Percentiles rank a stretch among this genome's conserved stretches.
Evolutionary conservation across 2,113 vertebrate species (phyloP).

Genomic region (Menidia beryllina): DNA sequence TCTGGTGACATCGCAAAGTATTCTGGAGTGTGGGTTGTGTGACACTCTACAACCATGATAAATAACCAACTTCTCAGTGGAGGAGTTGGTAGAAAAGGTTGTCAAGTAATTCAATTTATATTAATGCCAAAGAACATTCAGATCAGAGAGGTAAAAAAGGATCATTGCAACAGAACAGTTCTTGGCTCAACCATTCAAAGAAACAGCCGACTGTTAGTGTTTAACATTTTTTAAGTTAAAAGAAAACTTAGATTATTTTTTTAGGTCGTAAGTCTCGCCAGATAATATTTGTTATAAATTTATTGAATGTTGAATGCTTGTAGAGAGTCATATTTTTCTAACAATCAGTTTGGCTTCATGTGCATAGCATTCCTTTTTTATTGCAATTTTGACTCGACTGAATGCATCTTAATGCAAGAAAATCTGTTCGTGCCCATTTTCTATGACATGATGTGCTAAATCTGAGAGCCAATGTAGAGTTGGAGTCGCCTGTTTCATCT

Average conservation of each 20-base stretch:
- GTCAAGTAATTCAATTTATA: slow-evolving; percentile 49
- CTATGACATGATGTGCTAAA: slow-evolving; percentile 16
- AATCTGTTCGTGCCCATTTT: neutral
- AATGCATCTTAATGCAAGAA: neutral
- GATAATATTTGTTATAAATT: slow-evolving; percentile 40
- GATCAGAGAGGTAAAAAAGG: slow-evolving; percentile 2
- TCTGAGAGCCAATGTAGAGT: slow-evolving; percentile 41
- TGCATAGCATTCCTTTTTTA: slow-evolving; percentile 16
- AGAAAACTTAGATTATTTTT: slow-evolving; percentile 46
- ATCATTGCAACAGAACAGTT: slow-evolving; percentile 4
- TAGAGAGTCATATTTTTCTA: slow-evolving; percentile 45
- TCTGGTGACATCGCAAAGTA: slow-evolving; percentile 1
- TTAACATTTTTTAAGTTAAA: slow-evolving; percentile 36
- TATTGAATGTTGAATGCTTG: slow-evolving; percentile 47
- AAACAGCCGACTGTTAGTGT: slow-evolving; percentile 17
- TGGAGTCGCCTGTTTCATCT: neutral
- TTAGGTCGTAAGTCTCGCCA: slow-evolving; percentile 44
- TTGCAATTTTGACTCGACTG: slow-evolving; percentile 17
- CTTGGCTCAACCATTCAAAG: slow-evolving; percentile 8
- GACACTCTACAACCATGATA: slow-evolving; percentile 45
- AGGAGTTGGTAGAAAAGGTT: slow-evolving; percentile 50
- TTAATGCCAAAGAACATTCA: slow-evolving; percentile 41
- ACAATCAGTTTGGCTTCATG: slow-evolving; percentile 31
- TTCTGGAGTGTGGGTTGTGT: slow-evolving; percentile 10
- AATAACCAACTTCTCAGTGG: too few relatives aligned